Base-by-base conservation (phyloP, 1,140 invertebrate species). In the Pachypsylla venusta region DNA sequence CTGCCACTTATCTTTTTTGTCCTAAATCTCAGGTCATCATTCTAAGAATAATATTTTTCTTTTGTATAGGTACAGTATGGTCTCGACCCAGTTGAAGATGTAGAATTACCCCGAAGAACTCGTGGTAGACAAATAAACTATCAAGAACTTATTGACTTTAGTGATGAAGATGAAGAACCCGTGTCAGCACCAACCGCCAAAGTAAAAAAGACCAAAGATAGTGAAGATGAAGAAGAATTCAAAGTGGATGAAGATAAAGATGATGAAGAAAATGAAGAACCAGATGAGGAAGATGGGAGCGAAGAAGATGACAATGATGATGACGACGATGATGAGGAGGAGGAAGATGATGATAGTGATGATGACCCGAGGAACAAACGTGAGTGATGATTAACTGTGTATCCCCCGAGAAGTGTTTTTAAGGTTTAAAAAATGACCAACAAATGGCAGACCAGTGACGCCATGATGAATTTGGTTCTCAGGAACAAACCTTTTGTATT, bases 41-140 rank as follows among this genome's bases (percentile, higher is more conserved):
- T n/a, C n/a, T 10, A 10, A 35, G 30, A 10, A 10, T 12, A 35
- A 10, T 12, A 10, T 7, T 53, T 61, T 58, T 60, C 24, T 60
- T 61, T 53, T 56, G 63, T 60, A 1, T 53, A 75, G 74, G 69
- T 76, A 16, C 72, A 78, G 64, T 80, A 76, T 63, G 77, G 76
- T 24, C 69, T 79, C 57, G 75, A 78, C 61, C 74, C 76, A 25
- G 74, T 71, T 58, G 72, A 76, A 35, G 74, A 73, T 40, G 76
- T 78, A 54, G n/a, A n/a, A n/a, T n/a, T n/a, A n/a, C 68, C 72
- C 3, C 67, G 78, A 60, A 71, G 79, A 20, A 84, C 82, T 1
- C 73, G 83, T 42, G 83, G 83, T 1, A 76, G 80, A 24, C 82
- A 82, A 66, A 81, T 84, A 53, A 83, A 82, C 63, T 85, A 84